phyloP scores from a whole-genome alignment of 2,888 invertebrate species.

The Mesopsocus fuscifrons region DNA sequence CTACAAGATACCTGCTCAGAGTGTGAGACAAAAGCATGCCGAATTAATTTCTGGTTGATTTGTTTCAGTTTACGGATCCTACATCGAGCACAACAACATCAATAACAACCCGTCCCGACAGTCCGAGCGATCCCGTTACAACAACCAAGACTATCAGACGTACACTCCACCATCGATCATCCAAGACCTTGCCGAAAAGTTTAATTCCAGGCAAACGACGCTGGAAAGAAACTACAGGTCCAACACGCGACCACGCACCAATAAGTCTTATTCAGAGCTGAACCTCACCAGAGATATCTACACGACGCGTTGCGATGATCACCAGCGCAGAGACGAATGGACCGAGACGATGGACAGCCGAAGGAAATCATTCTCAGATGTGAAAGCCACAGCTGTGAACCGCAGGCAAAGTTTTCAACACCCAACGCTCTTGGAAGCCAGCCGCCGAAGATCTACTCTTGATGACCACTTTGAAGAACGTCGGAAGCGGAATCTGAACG shows the following conservation, averaged over 20 bases:
- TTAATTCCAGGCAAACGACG: not conserved
- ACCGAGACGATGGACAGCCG: not conserved
- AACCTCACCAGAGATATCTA: not conserved
- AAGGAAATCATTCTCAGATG: slow-evolving; percentile 1
- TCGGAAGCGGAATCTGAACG: not conserved
- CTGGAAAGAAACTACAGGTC: not conserved
- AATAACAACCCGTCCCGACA: not conserved
- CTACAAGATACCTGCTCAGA: too few species aligned
- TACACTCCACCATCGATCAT: slow-evolving; percentile 8
- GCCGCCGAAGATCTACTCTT: not conserved
- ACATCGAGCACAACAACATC: not conserved
- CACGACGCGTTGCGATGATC: not conserved
- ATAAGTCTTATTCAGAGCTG: not conserved
- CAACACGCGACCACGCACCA: not conserved
- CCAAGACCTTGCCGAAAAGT: not conserved
- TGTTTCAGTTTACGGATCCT: slow-evolving; percentile 3
- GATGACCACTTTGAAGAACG: not conserved
- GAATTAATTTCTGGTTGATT: slow-evolving; percentile 1
- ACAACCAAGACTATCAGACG: slow-evolving; percentile 5
- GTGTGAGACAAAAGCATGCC: too few species aligned
- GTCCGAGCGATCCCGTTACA: slow-evolving; percentile 4
- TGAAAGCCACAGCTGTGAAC: not conserved
- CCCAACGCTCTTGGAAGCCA: not conserved
- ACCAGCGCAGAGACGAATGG: not conserved
- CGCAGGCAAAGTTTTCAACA: slow-evolving; percentile 2